phyloP scores from a whole-genome alignment of 2,888 invertebrate species.

The Athalia cordata region DNA sequence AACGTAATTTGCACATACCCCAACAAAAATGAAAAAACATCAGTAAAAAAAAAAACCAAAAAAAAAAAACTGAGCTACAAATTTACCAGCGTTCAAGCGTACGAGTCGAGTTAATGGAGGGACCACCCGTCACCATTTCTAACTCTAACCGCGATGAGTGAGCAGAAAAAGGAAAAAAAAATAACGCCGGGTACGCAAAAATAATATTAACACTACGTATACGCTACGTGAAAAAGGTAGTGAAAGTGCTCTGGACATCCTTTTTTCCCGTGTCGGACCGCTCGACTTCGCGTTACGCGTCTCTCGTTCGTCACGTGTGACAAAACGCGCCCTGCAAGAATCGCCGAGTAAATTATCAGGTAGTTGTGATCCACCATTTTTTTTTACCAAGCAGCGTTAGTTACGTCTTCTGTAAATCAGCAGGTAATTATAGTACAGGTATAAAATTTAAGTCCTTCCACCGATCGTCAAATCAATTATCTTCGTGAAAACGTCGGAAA shows the following conservation, averaged over 20 bases:
- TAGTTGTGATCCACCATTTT: too few relatives aligned
- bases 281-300: not conserved
- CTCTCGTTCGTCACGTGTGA: slow-evolving; percentile 20
- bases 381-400: too few relatives aligned
- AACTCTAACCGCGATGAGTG: not conserved
- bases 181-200: not conserved
- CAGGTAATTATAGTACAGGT: too few relatives aligned
- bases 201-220: slow-evolving; percentile 22
- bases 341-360: too few relatives aligned
- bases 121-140: not conserved
- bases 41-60: not conserved
- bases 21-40: not conserved
- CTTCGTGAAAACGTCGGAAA: too few relatives aligned
- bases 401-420: too few relatives aligned
- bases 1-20: not conserved
- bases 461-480: too few relatives aligned
- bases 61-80: not conserved
- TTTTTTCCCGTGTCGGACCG: not conserved
- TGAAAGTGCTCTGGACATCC: slow-evolving; percentile 33
- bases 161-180: not conserved
- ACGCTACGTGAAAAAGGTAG: not conserved
- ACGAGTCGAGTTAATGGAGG: slow-evolving; percentile 1
- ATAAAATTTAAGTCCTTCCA: too few relatives aligned
- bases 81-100: slow-evolving; percentile 21
- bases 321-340: slow-evolving; percentile 13